Conservation (phyloP, 2,888 invertebrate species). For the Tetranychus piercei region DNA sequence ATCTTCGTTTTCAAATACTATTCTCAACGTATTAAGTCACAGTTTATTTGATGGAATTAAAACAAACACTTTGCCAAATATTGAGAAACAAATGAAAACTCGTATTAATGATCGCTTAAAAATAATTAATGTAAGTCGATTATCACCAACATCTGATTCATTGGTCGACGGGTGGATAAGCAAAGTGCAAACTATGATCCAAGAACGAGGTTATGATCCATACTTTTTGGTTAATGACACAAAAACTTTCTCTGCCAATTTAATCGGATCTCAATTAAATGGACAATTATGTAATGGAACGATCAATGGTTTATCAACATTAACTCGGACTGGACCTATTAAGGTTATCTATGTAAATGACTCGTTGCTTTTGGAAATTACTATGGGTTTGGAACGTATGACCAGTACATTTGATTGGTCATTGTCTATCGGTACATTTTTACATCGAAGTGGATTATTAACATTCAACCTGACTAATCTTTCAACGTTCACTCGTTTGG, state of each 20-base stretch:
- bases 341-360: slow-evolving; percentile 24
- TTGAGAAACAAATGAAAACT: slow-evolving; percentile 30
- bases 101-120: slow-evolving; percentile 40
- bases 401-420: slow-evolving; percentile 27
- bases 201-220: slow-evolving; percentile 51
- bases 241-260: slow-evolving; percentile 22
- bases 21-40: slow-evolving; percentile 27
- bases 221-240: slow-evolving; percentile 41
- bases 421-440: slow-evolving; percentile 22
- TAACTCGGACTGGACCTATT: slow-evolving; percentile 40
- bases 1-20: not conserved
- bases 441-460: slow-evolving; percentile 16
- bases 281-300: slow-evolving; percentile 53
- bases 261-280: slow-evolving; percentile 31
- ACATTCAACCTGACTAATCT: not conserved
- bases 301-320: slow-evolving; percentile 56
- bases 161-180: slow-evolving; percentile 52
- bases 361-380: slow-evolving; percentile 25
- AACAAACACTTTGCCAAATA: slow-evolving; percentile 46
- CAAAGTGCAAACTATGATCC: slow-evolving; percentile 47
- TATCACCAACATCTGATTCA: not conserved
- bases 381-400: slow-evolving; percentile 27
- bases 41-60: slow-evolving; percentile 70
- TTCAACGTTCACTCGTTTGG: not conserved
- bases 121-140: not conserved